phyloP scores from a whole-genome alignment of 2,888 invertebrate species.

The Meiosimyza platycephala region DNA sequence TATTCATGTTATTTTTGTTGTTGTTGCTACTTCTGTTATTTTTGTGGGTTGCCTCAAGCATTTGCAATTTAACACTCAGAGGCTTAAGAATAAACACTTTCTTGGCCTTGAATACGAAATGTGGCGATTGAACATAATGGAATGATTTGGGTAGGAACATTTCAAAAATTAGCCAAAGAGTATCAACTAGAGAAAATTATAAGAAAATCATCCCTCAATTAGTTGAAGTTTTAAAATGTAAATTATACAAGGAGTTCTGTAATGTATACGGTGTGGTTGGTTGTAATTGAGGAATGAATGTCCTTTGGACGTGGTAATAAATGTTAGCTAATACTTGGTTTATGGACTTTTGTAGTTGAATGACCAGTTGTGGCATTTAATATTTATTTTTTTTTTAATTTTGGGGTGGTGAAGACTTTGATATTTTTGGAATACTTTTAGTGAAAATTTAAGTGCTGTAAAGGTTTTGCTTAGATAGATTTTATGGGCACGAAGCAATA shows the following conservation, averaged over 20 bases:
- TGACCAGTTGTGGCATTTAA: too few relatives aligned
- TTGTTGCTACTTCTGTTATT: conserved; percentile 30
- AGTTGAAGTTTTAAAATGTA: conserved; percentile 32
- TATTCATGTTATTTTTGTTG: conserved; percentile 8
- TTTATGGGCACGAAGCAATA: too few relatives aligned
- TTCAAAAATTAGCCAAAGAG: conserved; percentile 27
- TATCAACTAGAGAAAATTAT: conserved; percentile 8
- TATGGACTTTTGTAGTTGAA: too few relatives aligned
- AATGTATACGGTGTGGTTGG: not conserved
- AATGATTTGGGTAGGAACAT: too few relatives aligned
- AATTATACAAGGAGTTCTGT: conserved; percentile 25
- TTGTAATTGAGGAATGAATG: conserved; percentile 13
- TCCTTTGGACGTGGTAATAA: not conserved
- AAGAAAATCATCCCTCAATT: conserved; percentile 45
- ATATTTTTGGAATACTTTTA: too few relatives aligned
- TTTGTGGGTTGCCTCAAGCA: conserved; percentile 50
- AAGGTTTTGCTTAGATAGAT: too few relatives aligned
- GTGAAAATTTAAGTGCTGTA: too few relatives aligned
- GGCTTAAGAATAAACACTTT: conserved; percentile 50
- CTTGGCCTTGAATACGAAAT: conserved; percentile 34
- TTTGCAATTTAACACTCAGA: conserved; percentile 41
- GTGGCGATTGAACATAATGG: not conserved
- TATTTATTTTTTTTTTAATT: too few relatives aligned
- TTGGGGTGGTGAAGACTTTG: too few relatives aligned
- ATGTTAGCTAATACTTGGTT: too few relatives aligned